These are phyloP conservation scores for Actinopyga echinites DNA, from an alignment of 53 echinoderm and acorn worm genomes.

Conservation along the genomic window DNA sequence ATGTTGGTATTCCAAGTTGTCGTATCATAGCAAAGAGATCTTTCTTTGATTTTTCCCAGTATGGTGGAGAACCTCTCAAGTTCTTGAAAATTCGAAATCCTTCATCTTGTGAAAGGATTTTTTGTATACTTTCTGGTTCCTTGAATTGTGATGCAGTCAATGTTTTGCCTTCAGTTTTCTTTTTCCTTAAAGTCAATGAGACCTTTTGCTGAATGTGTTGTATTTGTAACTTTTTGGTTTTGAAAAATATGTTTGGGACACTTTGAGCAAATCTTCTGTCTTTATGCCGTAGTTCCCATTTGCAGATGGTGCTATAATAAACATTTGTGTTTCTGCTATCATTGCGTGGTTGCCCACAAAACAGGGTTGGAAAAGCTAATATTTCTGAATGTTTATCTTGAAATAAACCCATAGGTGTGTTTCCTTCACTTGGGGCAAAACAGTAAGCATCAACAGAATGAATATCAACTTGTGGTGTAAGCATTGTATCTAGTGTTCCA, in stretches of 20 bases:
- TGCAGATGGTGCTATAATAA: slow-evolving; percentile 38
- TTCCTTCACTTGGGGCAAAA: slow-evolving; percentile 51
- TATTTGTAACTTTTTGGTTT: slow-evolving; percentile 51
- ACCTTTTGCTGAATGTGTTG: slow-evolving; percentile 51
- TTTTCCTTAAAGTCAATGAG: slow-evolving; percentile 30
- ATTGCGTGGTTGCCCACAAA: no score
- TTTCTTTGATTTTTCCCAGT: no score
- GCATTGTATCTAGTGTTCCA: slow-evolving; percentile 53
- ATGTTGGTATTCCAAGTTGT: no score
- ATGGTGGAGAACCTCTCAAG: slow-evolving; percentile 48
- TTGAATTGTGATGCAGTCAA: no score
- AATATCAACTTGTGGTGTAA: not conserved
- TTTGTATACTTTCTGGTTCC: no score
- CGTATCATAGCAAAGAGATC: slow-evolving; percentile 63
- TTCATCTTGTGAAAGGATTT: slow-evolving; percentile 52
- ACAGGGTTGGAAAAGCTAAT: slow-evolving; percentile 51
- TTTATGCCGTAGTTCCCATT: slow-evolving; percentile 26
- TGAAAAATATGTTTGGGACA: slow-evolving; percentile 56
- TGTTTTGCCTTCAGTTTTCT: no score
- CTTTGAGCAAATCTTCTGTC: slow-evolving; percentile 45
- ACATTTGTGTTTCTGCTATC: not conserved
- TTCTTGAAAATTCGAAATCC: slow-evolving; percentile 43
- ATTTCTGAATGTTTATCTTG: slow-evolving; percentile 53
- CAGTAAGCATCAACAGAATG: slow-evolving; percentile 24
- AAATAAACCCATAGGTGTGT: slow-evolving; percentile 47